Base-by-base conservation (phyloP, 2,797 vertebrate species). In the Sandelia bainsii region DNA sequence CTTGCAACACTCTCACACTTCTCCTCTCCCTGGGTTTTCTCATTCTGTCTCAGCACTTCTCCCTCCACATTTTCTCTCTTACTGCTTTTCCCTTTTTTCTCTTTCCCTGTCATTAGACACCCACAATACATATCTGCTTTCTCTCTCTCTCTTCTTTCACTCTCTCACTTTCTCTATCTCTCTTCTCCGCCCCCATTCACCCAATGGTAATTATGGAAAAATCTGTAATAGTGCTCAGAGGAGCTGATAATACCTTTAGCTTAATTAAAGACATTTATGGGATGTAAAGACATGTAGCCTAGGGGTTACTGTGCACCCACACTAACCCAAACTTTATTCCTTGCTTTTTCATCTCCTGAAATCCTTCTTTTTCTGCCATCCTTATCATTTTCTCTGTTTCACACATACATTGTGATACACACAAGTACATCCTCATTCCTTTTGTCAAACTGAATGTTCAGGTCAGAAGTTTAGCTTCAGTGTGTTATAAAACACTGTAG, bases 211-310 rank as follows among this genome's bases (percentile, higher is more conserved):
- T 95, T 94, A 94, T 91, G 82, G 87, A 93, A 85, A 89, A 91
- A 90, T 92, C 88, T 89, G 88, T 91, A 93, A 89, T 91, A 84
- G 90, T 81, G 91, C 92, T 93, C 93, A 82, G 90, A 93, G 91
- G 93, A 89, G 73, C 87, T 88, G 92, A 94, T 94, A 94, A 93
- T 91, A 93, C 91, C 91, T 92, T 94, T 91, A 91, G 92, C 88
- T 94, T 95, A 95, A 95, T 95, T 95, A 94, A 95, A 94, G 91
- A 92, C 92, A 87, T 94, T 93, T 92, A 93, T 83, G 66, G 89
- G 91, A 93, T 93, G 91, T 91, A 93, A 94, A 93, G 93, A 93
- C 92, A 93, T 91, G 91, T 88, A 91, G 91, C 91, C 90, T 65
- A 74, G 85, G 88, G 93, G 87, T 83, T 85, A 69, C 82, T 66